Percentiles rank a stretch among this genome's conserved stretches.
phyloP scores from a whole-genome alignment of 92 coral and sea anemone genomes.

The Micromussa lordhowensis region DNA sequence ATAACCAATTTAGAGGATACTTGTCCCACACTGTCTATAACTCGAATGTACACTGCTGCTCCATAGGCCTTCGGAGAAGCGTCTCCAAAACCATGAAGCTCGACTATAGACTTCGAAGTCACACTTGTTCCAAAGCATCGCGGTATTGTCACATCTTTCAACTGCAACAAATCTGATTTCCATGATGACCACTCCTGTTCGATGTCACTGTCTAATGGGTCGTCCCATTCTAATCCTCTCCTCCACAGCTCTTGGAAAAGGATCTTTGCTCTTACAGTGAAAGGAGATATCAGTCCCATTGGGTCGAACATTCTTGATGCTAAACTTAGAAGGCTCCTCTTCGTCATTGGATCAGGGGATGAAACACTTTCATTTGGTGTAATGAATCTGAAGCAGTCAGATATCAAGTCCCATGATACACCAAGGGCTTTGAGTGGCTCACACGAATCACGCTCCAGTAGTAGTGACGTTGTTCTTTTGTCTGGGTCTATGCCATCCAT shows the following conservation, averaged over 20 bases:
- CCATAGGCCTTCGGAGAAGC: too few relatives aligned
- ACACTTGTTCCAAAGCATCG: too few relatives aligned
- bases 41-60: too few relatives aligned
- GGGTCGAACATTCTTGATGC: conserved; percentile 47
- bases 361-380: background rate
- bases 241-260: conserved; percentile 33
- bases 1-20: too few relatives aligned
- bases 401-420: background rate
- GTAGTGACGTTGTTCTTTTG: conserved; percentile 15
- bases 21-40: too few relatives aligned
- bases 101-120: too few relatives aligned
- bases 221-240: conserved; percentile 40
- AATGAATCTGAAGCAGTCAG: conserved; percentile 30
- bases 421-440: conserved; percentile 51
- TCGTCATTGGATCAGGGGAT: conserved; percentile 1
- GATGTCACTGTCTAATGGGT: too few relatives aligned
- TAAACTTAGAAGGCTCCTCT: conserved; percentile 24
- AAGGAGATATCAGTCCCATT: conserved; percentile 40
- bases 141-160: too few relatives aligned
- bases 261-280: conserved; percentile 47
- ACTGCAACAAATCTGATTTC: too few relatives aligned
- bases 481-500: conserved; percentile 10
- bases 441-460: too few relatives aligned
- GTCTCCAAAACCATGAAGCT: too few relatives aligned
- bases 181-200: too few relatives aligned